Evolutionary conservation across 2,113 vertebrate species (phyloP).

Genomic region (Megalops atlanticus): DNA sequence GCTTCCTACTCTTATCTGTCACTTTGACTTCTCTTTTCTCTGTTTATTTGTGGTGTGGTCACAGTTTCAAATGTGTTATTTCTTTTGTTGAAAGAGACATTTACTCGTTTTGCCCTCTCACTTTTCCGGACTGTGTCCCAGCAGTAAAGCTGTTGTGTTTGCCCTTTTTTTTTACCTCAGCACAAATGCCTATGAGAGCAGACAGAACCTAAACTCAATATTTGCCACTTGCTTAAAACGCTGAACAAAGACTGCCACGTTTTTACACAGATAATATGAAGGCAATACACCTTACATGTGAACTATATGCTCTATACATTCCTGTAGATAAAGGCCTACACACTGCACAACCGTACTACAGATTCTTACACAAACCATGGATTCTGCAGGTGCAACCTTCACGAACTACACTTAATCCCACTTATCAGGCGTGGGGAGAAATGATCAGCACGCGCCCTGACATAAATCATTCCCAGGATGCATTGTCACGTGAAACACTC

Average conservation of each 20-base stretch:
- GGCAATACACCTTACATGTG: background rate
- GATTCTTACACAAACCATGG: background rate
- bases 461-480: background rate
- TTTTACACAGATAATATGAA: background rate
- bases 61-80: slow-evolving; percentile 19
- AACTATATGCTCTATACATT: no score
- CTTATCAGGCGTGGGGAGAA: background rate
- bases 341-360: background rate
- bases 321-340: no score
- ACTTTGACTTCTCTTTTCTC: slow-evolving; percentile 39
- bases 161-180: background rate
- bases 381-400: background rate
- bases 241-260: background rate
- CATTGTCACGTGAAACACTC: background rate
- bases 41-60: slow-evolving; percentile 32
- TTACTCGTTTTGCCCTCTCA: slow-evolving; percentile 35
- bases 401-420: background rate
- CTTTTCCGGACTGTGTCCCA: slow-evolving; percentile 5
- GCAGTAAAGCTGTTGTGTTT: background rate
- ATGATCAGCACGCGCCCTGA: background rate
- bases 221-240: background rate
- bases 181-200: background rate
- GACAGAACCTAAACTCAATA: background rate
- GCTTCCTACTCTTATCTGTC: slow-evolving; percentile 40
- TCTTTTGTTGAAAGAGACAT: slow-evolving; percentile 40